Conservation (phyloP, 2,797 vertebrate genomes). For the Rallus crepitans region DNA sequence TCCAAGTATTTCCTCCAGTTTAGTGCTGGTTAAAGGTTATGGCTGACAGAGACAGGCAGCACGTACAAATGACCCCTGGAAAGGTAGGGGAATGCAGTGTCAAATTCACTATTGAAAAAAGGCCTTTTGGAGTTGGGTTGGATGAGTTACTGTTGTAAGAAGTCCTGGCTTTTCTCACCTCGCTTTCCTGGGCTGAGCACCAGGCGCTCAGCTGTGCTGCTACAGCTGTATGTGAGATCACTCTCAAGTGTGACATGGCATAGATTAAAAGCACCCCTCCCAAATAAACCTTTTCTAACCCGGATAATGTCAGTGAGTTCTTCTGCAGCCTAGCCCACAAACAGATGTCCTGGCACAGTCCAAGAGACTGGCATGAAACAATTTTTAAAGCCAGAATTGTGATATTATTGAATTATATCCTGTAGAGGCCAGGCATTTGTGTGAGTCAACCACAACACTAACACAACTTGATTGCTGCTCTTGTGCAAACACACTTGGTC, state of each 20-base stretch:
- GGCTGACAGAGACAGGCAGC: neutral
- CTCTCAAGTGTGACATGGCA: neutral
- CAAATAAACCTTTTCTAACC: conserved; percentile 52
- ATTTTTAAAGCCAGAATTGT: conserved; percentile 41
- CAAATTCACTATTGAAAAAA: neutral
- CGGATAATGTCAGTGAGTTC: conserved; percentile 40
- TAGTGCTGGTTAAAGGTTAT: neutral
- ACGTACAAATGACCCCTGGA: neutral
- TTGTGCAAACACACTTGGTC: conserved; percentile 1
- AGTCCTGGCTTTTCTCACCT: conserved; percentile 27
- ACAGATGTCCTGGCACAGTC: conserved; percentile 63
- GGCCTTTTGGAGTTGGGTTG: neutral
- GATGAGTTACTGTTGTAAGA: conserved; percentile 11
- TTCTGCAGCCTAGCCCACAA: conserved; percentile 50
- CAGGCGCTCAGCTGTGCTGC: conserved; percentile 39
- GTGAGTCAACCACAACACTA: conserved; percentile 40
- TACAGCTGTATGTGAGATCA: conserved; percentile 71
- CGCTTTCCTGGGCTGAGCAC: conserved; percentile 8
- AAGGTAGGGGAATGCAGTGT: neutral
- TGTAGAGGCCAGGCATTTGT: conserved; percentile 9
- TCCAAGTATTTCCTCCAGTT: neutral
- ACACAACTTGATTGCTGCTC: conserved; percentile 10
- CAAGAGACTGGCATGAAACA: conserved; percentile 21
- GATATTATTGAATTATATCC: conserved; percentile 39
- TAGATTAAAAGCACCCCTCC: conserved; percentile 40